A percentile compares a stretch with the other conserved stretches of the same genome.
Evolutionary conservation across 2,888 invertebrate species (phyloP).

Genomic region (Heliconius erato): DNA sequence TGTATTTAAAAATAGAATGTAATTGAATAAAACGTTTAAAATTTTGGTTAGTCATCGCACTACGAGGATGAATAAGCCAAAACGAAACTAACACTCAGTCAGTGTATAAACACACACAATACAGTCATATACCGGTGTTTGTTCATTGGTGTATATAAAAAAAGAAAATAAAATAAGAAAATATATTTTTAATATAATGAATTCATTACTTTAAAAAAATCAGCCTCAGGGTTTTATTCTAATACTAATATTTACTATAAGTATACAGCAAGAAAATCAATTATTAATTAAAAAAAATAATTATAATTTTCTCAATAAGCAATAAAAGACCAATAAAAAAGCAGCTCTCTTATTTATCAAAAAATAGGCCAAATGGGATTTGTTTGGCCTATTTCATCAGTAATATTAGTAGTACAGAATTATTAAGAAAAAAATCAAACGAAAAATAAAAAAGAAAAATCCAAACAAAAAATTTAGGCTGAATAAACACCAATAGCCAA

Average conservation of each 20-base stretch:
- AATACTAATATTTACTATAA: too few species aligned
- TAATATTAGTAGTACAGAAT: too few species aligned
- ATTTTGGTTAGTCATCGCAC: slow-evolving; percentile 30
- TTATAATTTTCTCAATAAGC: too few species aligned
- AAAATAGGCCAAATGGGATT: too few species aligned
- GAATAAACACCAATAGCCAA: neutral
- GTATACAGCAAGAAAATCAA: too few species aligned
- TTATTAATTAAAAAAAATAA: too few species aligned
- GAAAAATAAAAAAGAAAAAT: neutral
- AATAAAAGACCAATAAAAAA: too few species aligned
- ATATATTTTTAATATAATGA: neutral
- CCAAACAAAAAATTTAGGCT: neutral
- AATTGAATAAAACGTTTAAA: neutral
- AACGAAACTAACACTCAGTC: slow-evolving; percentile 52
- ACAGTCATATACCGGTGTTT: slow-evolving; percentile 68
- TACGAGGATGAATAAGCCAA: slow-evolving; percentile 22
- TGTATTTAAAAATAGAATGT: neutral
- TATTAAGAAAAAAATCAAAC: neutral
- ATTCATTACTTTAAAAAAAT: neutral
- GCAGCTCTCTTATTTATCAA: too few species aligned
- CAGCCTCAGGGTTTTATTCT: neutral
- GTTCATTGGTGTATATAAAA: slow-evolving; percentile 58
- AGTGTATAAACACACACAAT: slow-evolving; percentile 73
- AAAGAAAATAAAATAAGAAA: neutral
- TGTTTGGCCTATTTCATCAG: too few species aligned